Base-by-base conservation (phyloP, 1,140 invertebrate species). In the Drosophila pandora region DNA sequence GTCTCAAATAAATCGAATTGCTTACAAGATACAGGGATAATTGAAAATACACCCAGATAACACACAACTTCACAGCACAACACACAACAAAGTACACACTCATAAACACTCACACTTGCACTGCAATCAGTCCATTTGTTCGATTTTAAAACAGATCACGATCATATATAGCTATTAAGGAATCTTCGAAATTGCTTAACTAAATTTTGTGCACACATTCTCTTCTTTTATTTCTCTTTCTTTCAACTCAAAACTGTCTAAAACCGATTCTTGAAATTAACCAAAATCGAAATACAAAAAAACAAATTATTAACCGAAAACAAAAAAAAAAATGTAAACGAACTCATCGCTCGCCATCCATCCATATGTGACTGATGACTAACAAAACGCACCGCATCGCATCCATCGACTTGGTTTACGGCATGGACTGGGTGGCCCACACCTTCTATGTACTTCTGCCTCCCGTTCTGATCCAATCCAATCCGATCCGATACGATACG, bases 181-280 rank as follows among this genome's bases (percentile, higher is more conserved):
- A 43, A 74, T 62, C 57, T 76, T 70, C 61, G 45, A 87, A 85
- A 85, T 78, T 75, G 78, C 72, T 76, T 72, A 64, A 89, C 84
- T 88, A 88, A 88, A 88, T 88, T 89, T 70, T 74, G 77, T 83
- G 84, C 83, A 89, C 83, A 83, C 79, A 83, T 88, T 88, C 72
- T 88, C 83, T 84, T 84, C 81, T 88, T 88, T 89, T 88, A 88
- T 88, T 88, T 79, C 83, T 87, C 76, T 83, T 88, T 87, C 82
- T 88, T 79, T 89, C 76, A 73, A 88, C 56, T 79, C 34, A 69
- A 88, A 43, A 56, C 62, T 79, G 70, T 65, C 62, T 75, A 72
- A 32, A 37, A 37, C 65, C 50, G 64, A 76, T 48, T 68, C 37
- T 71, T 76, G 45, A 71, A 81, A 73, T 69, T 72, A 83, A 87